Evolutionary conservation across 1,140 invertebrate genomes (phyloP).

Genomic region (Drosophila willistoni): DNA sequence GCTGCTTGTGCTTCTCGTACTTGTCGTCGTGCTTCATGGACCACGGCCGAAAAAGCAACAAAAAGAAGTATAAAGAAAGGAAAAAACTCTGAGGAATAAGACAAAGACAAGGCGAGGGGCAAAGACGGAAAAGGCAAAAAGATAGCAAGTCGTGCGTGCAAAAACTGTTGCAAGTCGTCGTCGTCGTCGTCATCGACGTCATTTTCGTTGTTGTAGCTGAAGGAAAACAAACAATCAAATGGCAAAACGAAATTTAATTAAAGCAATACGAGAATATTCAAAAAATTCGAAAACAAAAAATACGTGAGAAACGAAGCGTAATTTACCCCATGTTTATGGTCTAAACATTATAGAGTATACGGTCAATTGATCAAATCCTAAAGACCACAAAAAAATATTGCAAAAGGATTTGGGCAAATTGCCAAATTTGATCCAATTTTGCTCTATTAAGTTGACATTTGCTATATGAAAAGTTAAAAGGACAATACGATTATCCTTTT

Average conservation of each 20-base stretch:
- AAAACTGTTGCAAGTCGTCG: slow-evolving; percentile 42
- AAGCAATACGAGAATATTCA: slow-evolving; percentile 31
- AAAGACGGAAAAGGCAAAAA: slow-evolving; percentile 6
- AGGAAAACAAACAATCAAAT: slow-evolving; percentile 67
- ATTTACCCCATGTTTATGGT: not conserved
- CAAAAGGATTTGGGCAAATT: too few species aligned
- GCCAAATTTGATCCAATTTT: too few species aligned
- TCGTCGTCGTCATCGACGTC: not conserved
- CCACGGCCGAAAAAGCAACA: slow-evolving; percentile 53
- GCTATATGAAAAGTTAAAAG: too few species aligned
- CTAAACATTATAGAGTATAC: too few species aligned
- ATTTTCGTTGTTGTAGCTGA: not conserved
- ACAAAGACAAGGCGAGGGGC: not conserved
- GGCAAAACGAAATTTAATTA: slow-evolving; percentile 72
- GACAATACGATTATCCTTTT: too few species aligned
- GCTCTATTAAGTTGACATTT: too few species aligned
- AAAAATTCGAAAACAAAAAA: not conserved
- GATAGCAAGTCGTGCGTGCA: slow-evolving; percentile 48
- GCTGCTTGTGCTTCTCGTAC: slow-evolving; percentile 36
- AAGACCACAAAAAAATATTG: too few species aligned
- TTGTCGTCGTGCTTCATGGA: slow-evolving; percentile 60
- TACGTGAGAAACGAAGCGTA: not conserved
- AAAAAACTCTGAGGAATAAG: not conserved
- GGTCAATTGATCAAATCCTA: too few species aligned
- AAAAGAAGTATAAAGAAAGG: not conserved